Evolutionary conservation across 2,888 invertebrate genomes (phyloP), one percentile per base, ranked within the genome.

Genomic region (Calephelis perditalis): DNA sequence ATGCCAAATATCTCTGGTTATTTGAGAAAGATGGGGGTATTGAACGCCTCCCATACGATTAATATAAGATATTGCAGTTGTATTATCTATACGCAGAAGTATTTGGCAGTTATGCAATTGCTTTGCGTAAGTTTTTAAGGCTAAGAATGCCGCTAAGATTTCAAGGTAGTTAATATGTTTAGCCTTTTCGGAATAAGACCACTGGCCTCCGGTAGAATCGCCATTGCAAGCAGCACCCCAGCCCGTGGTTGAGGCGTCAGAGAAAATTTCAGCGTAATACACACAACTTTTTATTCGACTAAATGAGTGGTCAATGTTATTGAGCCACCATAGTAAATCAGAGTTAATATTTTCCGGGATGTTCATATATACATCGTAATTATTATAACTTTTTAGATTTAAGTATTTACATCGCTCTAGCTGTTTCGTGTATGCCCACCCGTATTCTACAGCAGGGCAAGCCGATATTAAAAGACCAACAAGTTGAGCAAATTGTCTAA

Each of bases 31-130:
- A 45, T 68, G 67, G 0, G 68, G 67, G 44, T 61, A 68, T 61
- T 67, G 66, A 35, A 66, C 58, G 7, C 63, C 65, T 0, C 68
- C 65, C 64, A 67, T 65, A 8, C 64, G 58, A 56, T 69, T 69
- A 11, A 65, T 57, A 9, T 62, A 58, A 15, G 47, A 58, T 0
- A 65, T 61, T 0, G 63, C 55, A 3, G 66, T 64, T 5, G 59
- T 63, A 9, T 64, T 66, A 15, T 65, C 65, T n/a, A 62, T 57
- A 11, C 62, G 58, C 3, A 65, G 47, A n/a, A 63, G 35, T 45
- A 65, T 63, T 15, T 45, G 9, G 52, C 63, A 61, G 37, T 65
- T 56, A 11, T 7, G 1, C 40, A 15, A 9, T 45, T 55, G 8
- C 7, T 40, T 46, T n/a, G 62, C 60, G 46, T 63, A 61, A 3